These are phyloP conservation scores for Heliconius aoede DNA, from an alignment of 2,888 invertebrate species.

Conservation along the genomic window DNA sequence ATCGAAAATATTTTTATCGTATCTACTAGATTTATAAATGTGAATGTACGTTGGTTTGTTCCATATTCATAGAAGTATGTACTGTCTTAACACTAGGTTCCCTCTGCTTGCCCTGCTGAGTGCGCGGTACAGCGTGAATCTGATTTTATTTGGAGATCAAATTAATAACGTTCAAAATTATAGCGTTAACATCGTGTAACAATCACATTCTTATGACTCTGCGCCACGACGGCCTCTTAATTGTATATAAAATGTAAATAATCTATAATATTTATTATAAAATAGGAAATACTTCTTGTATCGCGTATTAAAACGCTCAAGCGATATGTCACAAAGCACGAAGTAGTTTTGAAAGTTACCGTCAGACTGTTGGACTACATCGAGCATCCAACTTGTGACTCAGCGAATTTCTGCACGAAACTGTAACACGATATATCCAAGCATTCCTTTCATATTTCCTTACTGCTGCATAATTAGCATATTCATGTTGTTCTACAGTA, in stretches of 20 bases:
- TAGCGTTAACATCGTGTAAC: too few relatives aligned
- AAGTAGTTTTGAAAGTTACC: constrained; percentile 66
- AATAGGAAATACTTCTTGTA: constrained; percentile 34
- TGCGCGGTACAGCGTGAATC: too few relatives aligned
- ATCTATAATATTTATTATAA: neutral
- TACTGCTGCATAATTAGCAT: constrained; percentile 38
- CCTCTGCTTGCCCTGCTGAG: too few relatives aligned
- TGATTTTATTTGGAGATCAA: too few relatives aligned
- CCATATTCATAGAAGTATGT: too few relatives aligned
- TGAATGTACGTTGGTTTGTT: too few relatives aligned
- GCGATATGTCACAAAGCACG: constrained; percentile 43
- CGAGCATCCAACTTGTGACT: constrained; percentile 61
- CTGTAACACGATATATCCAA: constrained; percentile 55
- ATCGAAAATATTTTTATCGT: too few relatives aligned
- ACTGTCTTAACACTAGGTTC: too few relatives aligned
- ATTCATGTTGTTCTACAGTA: constrained; percentile 21
- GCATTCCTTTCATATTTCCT: constrained; percentile 55
- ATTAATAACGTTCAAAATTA: too few relatives aligned
- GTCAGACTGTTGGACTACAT: constrained; percentile 63
- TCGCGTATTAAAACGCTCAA: constrained; percentile 28
- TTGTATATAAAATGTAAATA: neutral
- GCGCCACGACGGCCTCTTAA: neutral
- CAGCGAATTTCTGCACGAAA: constrained; percentile 67
- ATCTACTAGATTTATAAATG: too few relatives aligned
- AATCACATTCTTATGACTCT: neutral